phyloP scores from a whole-genome alignment of 1,140 invertebrate genomes.

The Drosophila nikananu region DNA sequence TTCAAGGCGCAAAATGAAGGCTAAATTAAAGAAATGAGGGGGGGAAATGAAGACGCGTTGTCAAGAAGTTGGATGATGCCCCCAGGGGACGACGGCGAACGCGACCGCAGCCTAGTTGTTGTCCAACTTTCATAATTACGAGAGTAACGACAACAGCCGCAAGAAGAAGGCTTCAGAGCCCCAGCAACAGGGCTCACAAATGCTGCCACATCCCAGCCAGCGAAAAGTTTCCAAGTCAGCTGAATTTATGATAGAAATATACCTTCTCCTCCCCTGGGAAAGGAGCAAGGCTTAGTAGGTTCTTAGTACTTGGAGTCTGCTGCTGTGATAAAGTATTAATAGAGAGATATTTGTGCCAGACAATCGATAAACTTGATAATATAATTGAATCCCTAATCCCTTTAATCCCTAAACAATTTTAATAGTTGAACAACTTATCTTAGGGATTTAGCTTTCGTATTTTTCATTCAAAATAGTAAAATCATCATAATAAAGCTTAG shows the following conservation, averaged over 20 bases:
- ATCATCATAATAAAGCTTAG: no score
- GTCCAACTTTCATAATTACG: constrained; percentile 79
- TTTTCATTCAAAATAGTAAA: no score
- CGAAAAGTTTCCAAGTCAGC: constrained; percentile 55
- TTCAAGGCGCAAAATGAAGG: constrained; percentile 31
- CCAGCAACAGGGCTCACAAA: constrained; percentile 17
- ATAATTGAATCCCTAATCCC: no score
- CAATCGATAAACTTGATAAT: constrained; percentile 32
- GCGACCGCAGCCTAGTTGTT: constrained; percentile 63
- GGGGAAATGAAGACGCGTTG: constrained; percentile 32
- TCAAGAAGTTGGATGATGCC: constrained; percentile 47
- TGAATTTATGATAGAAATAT: constrained; percentile 58
- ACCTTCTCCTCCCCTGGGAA: constrained; percentile 24
- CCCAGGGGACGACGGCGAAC: constrained; percentile 45
- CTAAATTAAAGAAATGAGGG: constrained; percentile 1
- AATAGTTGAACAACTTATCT: no score
- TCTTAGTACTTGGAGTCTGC: constrained; percentile 50
- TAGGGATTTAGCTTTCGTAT: no score
- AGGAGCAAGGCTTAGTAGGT: constrained; percentile 50
- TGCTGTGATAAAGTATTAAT: constrained; percentile 55
- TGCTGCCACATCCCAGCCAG: constrained; percentile 23
- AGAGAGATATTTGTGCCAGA: constrained; percentile 4
- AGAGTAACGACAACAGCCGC: constrained; percentile 60
- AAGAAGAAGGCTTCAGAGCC: constrained; percentile 39
- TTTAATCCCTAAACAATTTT: no score